Evolutionary conservation across 2,888 invertebrate genomes (phyloP).

Genomic region (Morpho achilles): DNA sequence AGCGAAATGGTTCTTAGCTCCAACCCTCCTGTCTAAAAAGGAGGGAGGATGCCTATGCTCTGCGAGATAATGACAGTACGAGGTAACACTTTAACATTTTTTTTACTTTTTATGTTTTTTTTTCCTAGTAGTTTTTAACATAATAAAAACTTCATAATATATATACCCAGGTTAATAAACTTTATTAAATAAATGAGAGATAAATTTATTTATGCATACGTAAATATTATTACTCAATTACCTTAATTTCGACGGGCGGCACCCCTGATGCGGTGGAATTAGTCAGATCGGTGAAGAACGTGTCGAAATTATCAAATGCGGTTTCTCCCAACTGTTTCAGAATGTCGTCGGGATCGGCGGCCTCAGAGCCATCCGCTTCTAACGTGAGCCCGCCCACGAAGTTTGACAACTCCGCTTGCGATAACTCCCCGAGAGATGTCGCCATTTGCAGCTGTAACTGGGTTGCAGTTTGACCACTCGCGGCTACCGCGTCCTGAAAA

Average conservation of each 20-base stretch:
- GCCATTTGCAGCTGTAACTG: conserved; percentile 72
- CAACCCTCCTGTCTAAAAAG: no score
- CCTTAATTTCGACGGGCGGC: conserved; percentile 84
- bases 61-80: no score
- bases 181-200: no score
- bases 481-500: conserved; percentile 81
- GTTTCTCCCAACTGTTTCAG: conserved; percentile 90
- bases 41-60: no score
- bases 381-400: conserved; percentile 81
- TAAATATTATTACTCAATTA: conserved; percentile 33
- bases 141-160: no score
- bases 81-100: no score
- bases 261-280: conserved; percentile 81
- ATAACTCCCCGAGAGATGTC: conserved; percentile 82
- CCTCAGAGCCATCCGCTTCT: conserved; percentile 60
- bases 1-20: no score
- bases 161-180: no score
- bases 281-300: conserved; percentile 87
- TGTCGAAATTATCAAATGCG: conserved; percentile 91
- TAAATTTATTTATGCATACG: background rate
- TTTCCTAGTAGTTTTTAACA: no score
- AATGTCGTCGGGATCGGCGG: conserved; percentile 86
- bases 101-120: no score
- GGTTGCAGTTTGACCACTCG: conserved; percentile 74
- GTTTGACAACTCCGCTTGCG: conserved; percentile 85